A percentile compares a stretch with the other conserved stretches of the same genome.
Evolutionary conservation across 92 coral and sea anemone genomes (phyloP).

Genomic region (Phenganax stokvisi): DNA sequence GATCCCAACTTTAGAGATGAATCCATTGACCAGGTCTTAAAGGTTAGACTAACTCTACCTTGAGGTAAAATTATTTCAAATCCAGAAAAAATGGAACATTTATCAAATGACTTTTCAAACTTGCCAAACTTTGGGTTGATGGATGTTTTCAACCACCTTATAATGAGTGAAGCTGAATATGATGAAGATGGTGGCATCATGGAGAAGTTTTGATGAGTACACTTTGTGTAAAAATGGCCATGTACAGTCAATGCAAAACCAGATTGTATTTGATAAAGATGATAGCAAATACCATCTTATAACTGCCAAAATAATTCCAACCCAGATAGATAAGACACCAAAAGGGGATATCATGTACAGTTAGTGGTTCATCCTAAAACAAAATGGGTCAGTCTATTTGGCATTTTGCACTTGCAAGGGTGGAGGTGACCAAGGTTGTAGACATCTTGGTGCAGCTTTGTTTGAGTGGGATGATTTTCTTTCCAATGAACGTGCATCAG

Average conservation of each 20-base stretch:
- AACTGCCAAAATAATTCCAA: not conserved
- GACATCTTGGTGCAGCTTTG: not conserved
- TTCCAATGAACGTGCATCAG: not conserved
- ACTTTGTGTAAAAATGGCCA: not conserved
- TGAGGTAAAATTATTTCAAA: constrained; percentile 48
- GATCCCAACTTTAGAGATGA: constrained; percentile 61
- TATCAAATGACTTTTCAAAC: no score
- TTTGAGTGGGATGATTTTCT: not conserved
- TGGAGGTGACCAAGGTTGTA: not conserved
- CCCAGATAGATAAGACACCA: constrained; percentile 2
- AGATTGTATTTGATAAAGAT: not conserved
- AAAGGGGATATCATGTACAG: not conserved
- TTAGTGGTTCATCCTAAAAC: not conserved
- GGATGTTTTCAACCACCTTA: no score
- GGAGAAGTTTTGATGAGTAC: not conserved
- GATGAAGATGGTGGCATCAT: not conserved
- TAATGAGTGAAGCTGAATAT: no score
- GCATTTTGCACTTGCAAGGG: not conserved
- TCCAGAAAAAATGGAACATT: constrained; percentile 48
- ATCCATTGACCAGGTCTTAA: constrained; percentile 50
- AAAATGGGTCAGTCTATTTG: not conserved
- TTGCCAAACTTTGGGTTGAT: no score
- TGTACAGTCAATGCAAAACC: not conserved
- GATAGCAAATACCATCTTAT: not conserved
- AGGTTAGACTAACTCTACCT: constrained; percentile 46